phyloP scores from a whole-genome alignment of 1,140 invertebrate genomes.

The Grapholita molesta region DNA sequence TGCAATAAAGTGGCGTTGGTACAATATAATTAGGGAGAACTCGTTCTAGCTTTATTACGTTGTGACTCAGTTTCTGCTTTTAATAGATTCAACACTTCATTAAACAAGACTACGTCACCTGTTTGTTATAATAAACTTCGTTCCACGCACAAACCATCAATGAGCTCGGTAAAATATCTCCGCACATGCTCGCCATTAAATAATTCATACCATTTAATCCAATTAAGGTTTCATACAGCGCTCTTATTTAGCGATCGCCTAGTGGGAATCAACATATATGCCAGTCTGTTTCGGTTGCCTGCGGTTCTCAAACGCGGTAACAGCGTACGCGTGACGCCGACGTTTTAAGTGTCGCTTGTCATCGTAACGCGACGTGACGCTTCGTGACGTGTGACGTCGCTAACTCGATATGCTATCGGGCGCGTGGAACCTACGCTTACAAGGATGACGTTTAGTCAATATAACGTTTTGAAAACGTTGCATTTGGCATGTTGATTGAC shows the following conservation, averaged over 20 bases:
- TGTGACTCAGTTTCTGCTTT: not conserved
- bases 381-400: not conserved
- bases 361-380: constrained; percentile 19
- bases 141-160: not conserved
- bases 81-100: not conserved
- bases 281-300: constrained; percentile 58
- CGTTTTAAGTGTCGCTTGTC: constrained; percentile 12
- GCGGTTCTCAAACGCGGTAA: constrained; percentile 48
- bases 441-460: not conserved
- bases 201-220: constrained; percentile 25
- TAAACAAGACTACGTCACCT: not conserved
- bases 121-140: not conserved
- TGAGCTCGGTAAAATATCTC: too few relatives aligned
- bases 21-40: not conserved
- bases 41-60: not conserved
- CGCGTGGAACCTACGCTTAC: not conserved
- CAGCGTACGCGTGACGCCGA: constrained; percentile 31
- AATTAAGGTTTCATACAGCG: constrained; percentile 49
- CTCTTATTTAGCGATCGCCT: constrained; percentile 44
- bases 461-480: not conserved
- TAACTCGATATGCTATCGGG: constrained; percentile 1
- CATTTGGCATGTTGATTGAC: not conserved
- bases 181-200: not conserved
- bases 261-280: constrained; percentile 44
- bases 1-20: not conserved